Base-by-base conservation (phyloP, 1,140 invertebrate genomes). In the Trichonephila clavipes region DNA sequence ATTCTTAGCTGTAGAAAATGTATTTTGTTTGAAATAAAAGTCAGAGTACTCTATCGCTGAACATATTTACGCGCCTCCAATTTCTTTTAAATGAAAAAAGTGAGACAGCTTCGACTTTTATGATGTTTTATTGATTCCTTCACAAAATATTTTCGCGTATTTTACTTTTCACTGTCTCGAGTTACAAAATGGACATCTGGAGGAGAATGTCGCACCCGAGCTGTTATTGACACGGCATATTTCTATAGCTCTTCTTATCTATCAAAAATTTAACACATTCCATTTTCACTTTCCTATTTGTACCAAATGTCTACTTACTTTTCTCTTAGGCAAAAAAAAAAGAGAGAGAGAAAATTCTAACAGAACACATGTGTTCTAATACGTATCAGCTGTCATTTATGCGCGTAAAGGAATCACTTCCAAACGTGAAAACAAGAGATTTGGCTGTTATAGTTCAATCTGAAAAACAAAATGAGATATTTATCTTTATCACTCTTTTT, bases 221-320 rank as follows among this genome's bases (percentile, higher is more conserved):
- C 72, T 77, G 72, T 77, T 77, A 77, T 77, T 77, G 72, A 77
- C 72, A 40, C 6, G 14, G 34, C 14, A 19, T 77, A 28, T 72
- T 28, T 72, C 16, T 77, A 21, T 5, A 19, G n/a, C 28, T 77
- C 69, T 12, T 16, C 69, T 34, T 77, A 77, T 34, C 72, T 77
- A 77, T 77, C 72, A 77, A 77, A 77, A 77, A 77, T 28, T 77
- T 77, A 77, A 77, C 72, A 40, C 72, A 77, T 77, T 77, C 72
- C 72, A 34, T 34, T 77, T 77, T 77, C 34, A 34, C 72, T 77
- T 77, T 77, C 69, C 51, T 51, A 77, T 14, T 18, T 77, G 72
- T 77, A 77, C 72, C 24, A 34, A 34, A 77, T 77, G 34, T 77
- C 72, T 28, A 77, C 61, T 24, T 28, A 28, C 24, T 69, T 69